These are phyloP conservation scores for Lasioglossum leucozonium DNA, from an alignment of 2,888 invertebrate genomes.

Conservation along the genomic window DNA sequence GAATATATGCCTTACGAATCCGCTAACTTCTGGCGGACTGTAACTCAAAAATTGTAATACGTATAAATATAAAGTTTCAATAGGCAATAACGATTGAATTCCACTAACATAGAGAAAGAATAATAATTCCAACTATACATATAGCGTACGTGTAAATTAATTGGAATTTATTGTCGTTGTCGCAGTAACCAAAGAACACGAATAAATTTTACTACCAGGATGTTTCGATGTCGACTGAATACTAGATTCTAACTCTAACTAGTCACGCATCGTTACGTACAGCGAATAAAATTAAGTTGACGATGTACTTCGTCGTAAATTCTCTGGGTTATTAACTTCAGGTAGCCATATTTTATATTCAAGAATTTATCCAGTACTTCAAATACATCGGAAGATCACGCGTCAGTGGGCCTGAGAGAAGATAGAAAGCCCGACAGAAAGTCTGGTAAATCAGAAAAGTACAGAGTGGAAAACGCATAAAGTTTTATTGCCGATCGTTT, in stretches of 20 bases:
- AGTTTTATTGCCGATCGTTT: background rate
- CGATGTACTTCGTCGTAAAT: slow-evolving; percentile 65
- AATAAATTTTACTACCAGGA: slow-evolving; percentile 32
- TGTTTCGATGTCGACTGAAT: slow-evolving; percentile 58
- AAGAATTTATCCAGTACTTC: slow-evolving; percentile 67
- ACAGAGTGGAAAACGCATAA: slow-evolving; percentile 7
- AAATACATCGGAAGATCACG: slow-evolving; percentile 53
- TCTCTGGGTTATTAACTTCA: slow-evolving; percentile 68
- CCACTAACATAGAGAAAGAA: background rate
- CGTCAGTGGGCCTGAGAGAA: slow-evolving; percentile 33
- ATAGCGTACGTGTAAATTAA: slow-evolving; percentile 15
- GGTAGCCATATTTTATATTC: slow-evolving; percentile 61
- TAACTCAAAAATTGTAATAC: background rate
- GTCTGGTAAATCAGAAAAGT: slow-evolving; percentile 15
- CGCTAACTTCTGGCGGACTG: background rate
- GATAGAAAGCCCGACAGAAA: slow-evolving; percentile 38
- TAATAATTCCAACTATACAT: background rate
- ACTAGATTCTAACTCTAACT: slow-evolving; percentile 50
- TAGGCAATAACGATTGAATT: background rate
- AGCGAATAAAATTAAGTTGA: slow-evolving; percentile 70
- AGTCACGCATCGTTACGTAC: slow-evolving; percentile 70
- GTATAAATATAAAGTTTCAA: background rate
- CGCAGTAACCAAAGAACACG: slow-evolving; percentile 8
- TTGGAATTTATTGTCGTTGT: slow-evolving; percentile 1
- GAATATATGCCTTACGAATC: background rate